Evolutionary conservation across 2,113 vertebrate genomes (phyloP).

Genomic region (Mastomys coucha): DNA sequence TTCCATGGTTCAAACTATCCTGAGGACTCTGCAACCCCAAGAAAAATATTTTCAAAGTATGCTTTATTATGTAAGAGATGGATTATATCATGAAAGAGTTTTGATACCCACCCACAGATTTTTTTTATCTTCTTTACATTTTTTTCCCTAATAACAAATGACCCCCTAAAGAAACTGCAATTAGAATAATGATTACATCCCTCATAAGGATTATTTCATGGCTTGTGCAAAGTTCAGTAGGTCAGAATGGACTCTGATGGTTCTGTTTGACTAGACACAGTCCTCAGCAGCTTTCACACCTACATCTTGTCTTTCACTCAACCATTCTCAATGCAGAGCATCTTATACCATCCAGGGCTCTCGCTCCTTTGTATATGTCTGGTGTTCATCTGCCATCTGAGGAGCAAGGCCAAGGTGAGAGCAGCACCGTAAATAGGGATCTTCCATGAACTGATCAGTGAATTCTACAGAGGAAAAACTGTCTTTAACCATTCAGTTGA

Average conservation of each 20-base stretch:
- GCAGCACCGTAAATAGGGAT: too few relatives aligned
- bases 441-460: not conserved
- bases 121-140: not conserved
- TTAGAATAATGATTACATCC: not conserved
- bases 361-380: not conserved
- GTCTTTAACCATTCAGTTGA: too few relatives aligned
- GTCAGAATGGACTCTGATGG: not conserved
- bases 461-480: not conserved
- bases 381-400: not conserved
- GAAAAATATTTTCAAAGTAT: not conserved
- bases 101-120: not conserved
- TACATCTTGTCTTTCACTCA: too few relatives aligned
- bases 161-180: not conserved
- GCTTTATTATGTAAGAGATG: not conserved
- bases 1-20: slow-evolving; percentile 11
- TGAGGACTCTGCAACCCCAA: too few relatives aligned
- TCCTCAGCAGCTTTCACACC: not conserved
- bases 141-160: not conserved
- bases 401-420: not conserved
- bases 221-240: not conserved
- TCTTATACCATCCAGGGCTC: rapidly evolving
- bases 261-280: not conserved
- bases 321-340: not conserved
- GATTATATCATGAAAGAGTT: not conserved
- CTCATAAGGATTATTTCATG: not conserved